Evolutionary conservation across 2,888 invertebrate genomes (phyloP).

Genomic region (Tanytarsus gracilentus): DNA sequence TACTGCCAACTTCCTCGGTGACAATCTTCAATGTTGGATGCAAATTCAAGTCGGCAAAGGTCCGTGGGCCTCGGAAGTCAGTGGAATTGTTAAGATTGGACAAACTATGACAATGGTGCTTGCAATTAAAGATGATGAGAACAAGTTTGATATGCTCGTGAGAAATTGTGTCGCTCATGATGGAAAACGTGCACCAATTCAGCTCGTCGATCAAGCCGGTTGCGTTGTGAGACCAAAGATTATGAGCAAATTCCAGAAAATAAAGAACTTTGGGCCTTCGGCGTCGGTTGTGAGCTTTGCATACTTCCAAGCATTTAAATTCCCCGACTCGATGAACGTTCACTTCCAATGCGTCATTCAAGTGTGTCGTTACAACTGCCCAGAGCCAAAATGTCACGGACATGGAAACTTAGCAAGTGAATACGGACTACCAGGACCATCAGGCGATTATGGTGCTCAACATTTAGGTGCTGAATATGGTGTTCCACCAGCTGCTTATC

Average conservation of each 20-base stretch:
- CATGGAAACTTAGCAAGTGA: slow-evolving; percentile 49
- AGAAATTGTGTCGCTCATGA: slow-evolving; percentile 92
- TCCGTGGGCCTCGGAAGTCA: slow-evolving; percentile 95
- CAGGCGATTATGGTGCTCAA: slow-evolving; percentile 47
- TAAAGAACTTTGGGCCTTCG: slow-evolving; percentile 89
- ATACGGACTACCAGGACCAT: slow-evolving; percentile 56
- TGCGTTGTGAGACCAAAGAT: slow-evolving; percentile 90
- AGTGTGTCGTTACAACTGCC: slow-evolving; percentile 87
- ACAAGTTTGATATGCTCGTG: slow-evolving; percentile 91
- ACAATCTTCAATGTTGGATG: slow-evolving; percentile 96
- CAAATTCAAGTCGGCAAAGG: slow-evolving; percentile 94
- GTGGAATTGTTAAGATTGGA: slow-evolving; percentile 90
- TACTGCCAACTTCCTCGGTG: slow-evolving; percentile 89
- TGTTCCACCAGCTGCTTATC: slow-evolving; percentile 72
- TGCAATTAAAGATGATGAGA: slow-evolving; percentile 91
- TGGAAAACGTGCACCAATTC: slow-evolving; percentile 86
- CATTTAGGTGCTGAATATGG: slow-evolving; percentile 56
- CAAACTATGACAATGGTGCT: slow-evolving; percentile 96
- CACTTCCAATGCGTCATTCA: slow-evolving; percentile 96
- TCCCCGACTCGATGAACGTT: slow-evolving; percentile 94
- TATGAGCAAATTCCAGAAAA: slow-evolving; percentile 92
- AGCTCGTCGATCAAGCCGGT: slow-evolving; percentile 85
- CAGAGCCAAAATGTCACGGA: slow-evolving; percentile 72
- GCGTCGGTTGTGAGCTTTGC: slow-evolving; percentile 91
- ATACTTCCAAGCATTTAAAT: slow-evolving; percentile 94